These are phyloP conservation scores for Pelmatolapia mariae DNA, from an alignment of 2,113 vertebrate genomes.

Conservation along the genomic window DNA sequence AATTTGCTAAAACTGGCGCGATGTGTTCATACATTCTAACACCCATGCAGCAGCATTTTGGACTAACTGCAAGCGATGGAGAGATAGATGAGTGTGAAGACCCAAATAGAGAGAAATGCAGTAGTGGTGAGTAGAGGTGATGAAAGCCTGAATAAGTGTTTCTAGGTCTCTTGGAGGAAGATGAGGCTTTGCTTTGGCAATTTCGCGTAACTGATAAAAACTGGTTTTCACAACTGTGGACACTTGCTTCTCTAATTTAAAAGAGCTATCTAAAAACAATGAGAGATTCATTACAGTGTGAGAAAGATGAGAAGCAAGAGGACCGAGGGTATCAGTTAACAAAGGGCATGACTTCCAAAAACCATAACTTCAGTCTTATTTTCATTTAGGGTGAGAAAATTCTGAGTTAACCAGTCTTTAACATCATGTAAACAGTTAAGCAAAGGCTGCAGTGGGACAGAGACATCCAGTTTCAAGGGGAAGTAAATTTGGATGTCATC, in stretches of 20 bases:
- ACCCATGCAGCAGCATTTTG: not conserved
- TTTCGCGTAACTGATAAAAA: not conserved
- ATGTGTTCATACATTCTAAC: not conserved
- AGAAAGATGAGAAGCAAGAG: not conserved
- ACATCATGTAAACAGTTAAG: not conserved
- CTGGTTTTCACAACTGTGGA: not conserved
- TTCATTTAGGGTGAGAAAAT: not conserved
- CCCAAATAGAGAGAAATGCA: not conserved
- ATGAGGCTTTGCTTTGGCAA: not conserved
- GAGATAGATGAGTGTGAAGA: not conserved
- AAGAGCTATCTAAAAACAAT: not conserved
- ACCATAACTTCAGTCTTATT: not conserved
- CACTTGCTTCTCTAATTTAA: not conserved
- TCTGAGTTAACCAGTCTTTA: not conserved
- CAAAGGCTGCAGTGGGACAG: not conserved
- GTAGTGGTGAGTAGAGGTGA: not conserved
- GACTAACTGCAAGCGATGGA: not conserved
- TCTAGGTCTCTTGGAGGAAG: not conserved
- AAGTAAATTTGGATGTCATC: not conserved
- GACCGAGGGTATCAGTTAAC: rapidly evolving
- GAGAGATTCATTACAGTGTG: not conserved
- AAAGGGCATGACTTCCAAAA: not conserved
- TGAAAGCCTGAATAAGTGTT: not conserved
- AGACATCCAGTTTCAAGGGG: not conserved
- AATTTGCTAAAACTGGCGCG: not conserved